phyloP scores from a whole-genome alignment of 2,888 invertebrate species.

The Criorhina ranunculi region DNA sequence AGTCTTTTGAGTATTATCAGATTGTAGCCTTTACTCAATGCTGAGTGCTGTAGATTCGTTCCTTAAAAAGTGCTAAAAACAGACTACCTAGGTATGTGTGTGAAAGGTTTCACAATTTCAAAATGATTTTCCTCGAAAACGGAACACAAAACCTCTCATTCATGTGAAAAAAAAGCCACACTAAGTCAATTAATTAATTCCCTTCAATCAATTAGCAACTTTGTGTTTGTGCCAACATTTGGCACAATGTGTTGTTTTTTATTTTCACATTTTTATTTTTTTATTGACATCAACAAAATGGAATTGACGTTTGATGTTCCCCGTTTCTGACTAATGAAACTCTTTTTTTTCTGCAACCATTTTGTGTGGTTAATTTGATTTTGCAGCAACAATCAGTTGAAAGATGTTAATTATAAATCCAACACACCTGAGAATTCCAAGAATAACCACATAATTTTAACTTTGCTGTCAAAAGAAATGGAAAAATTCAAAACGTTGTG shows the following conservation, averaged over 20 bases:
- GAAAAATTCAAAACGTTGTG: too few relatives aligned
- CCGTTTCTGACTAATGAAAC: neutral
- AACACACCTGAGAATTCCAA: neutral
- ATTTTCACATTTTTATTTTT: neutral
- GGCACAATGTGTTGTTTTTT: neutral
- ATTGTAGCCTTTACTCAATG: too few relatives aligned
- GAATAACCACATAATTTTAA: neutral
- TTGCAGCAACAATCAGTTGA: neutral
- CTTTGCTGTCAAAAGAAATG: too few relatives aligned
- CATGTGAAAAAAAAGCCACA: conserved; percentile 12
- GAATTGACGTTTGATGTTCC: conserved; percentile 1
- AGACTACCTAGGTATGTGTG: too few relatives aligned
- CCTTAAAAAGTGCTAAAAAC: too few relatives aligned
- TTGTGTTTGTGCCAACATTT: neutral
- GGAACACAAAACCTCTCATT: conserved; percentile 10
- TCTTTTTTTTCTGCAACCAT: neutral
- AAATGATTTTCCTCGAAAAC: neutral
- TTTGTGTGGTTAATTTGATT: neutral
- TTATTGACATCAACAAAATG: conserved; percentile 20
- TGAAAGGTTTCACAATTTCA: neutral
- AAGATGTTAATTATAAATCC: neutral
- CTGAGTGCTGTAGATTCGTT: too few relatives aligned
- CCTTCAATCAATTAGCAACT: conserved; percentile 20
- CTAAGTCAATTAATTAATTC: conserved; percentile 20
- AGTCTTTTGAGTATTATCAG: too few relatives aligned